These are phyloP conservation scores for Macrosiphum euphorbiae DNA, from an alignment of 2,888 invertebrate genomes.

Conservation along the genomic window DNA sequence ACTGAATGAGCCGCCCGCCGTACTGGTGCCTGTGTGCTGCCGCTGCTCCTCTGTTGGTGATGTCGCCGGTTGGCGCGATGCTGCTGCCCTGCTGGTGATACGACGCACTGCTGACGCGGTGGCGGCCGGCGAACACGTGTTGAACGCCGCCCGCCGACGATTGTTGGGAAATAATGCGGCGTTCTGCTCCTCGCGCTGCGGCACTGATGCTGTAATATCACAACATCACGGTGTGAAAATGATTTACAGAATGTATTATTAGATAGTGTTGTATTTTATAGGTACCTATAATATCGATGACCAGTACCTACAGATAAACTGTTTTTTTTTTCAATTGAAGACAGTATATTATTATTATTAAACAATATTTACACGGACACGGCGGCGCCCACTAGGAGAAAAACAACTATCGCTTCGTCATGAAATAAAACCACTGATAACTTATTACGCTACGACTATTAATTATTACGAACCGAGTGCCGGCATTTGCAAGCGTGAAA, in stretches of 20 bases:
- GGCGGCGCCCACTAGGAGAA: too few species aligned
- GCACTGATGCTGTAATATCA: not conserved
- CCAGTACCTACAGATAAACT: not conserved
- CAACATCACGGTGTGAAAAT: not conserved
- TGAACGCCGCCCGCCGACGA: slow-evolving; percentile 23
- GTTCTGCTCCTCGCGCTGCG: not conserved
- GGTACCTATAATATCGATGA: not conserved
- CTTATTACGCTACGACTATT: too few species aligned
- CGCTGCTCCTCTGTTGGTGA: slow-evolving; percentile 10
- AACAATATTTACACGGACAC: too few species aligned
- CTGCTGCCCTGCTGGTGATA: slow-evolving; percentile 6
- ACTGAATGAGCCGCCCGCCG: slow-evolving; percentile 2
- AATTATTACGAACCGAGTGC: not conserved
- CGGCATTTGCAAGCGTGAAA: not conserved
- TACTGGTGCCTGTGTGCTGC: not conserved
- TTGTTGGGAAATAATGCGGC: not conserved
- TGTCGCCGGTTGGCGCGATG: slow-evolving; percentile 1
- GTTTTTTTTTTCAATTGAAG: not conserved
- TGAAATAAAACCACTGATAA: too few species aligned
- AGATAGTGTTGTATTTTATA: too few species aligned
- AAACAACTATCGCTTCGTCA: too few species aligned
- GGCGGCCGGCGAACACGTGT: slow-evolving; percentile 46
- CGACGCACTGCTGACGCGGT: slow-evolving; percentile 8
- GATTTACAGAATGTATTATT: not conserved
- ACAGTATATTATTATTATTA: too few species aligned